Evolutionary conservation across 2,113 vertebrate species (phyloP).

Genomic region (Tragelaphus scriptus): DNA sequence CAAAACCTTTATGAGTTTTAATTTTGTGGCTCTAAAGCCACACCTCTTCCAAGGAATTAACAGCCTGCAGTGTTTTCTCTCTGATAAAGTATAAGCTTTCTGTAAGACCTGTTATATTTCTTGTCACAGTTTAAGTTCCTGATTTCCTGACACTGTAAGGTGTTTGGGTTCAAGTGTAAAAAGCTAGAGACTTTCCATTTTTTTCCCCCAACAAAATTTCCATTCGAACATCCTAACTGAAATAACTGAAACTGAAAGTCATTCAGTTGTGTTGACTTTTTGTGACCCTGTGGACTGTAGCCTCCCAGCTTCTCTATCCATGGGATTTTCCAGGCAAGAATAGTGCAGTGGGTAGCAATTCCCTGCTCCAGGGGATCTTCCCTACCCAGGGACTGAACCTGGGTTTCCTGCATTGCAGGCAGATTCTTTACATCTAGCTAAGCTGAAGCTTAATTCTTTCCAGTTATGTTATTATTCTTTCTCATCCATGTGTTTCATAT

Average conservation of each 20-base stretch:
- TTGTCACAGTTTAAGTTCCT: constrained; percentile 47
- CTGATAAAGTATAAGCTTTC: background rate
- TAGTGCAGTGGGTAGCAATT: background rate
- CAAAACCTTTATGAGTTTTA: background rate
- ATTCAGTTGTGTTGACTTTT: background rate
- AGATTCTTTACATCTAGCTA: background rate
- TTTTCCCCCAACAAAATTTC: background rate
- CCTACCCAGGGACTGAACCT: background rate
- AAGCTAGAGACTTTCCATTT: constrained; percentile 32
- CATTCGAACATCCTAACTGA: constrained; percentile 36
- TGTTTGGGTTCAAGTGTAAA: background rate
- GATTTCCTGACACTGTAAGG: background rate
- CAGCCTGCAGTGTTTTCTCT: background rate
- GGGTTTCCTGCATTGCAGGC: background rate
- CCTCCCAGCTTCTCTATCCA: background rate
- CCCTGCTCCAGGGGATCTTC: background rate
- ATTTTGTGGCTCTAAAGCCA: background rate
- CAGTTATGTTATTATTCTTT: constrained; percentile 41
- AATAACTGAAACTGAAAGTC: background rate
- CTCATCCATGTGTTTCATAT: background rate
- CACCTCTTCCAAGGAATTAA: background rate
- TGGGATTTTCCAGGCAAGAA: background rate
- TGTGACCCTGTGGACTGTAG: background rate
- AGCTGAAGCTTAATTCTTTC: constrained; percentile 45
- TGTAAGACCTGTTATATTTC: constrained; percentile 22